Conservation (phyloP, 2,113 vertebrate genomes). For the Arizona elegans region DNA sequence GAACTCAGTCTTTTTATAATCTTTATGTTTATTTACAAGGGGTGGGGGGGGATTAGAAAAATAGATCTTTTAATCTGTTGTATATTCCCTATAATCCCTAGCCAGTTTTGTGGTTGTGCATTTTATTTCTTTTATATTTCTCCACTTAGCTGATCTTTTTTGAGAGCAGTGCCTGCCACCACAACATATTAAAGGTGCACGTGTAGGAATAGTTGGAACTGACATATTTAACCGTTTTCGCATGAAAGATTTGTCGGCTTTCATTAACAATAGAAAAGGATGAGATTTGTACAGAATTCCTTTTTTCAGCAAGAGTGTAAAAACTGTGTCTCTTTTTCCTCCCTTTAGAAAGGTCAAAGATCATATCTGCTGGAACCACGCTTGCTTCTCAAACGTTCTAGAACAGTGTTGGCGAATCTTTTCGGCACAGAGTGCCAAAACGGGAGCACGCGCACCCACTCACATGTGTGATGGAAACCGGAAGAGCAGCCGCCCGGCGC, state of each 20-base stretch:
- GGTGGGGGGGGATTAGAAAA: not conserved
- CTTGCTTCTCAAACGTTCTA: not conserved
- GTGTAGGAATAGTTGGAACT: not conserved
- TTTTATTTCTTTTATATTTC: conserved; percentile 17
- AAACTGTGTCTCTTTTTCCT: not conserved
- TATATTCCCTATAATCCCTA: not conserved
- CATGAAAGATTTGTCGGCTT: not conserved
- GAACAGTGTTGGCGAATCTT: not conserved
- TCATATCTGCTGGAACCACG: not conserved
- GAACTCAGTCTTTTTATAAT: conserved; percentile 46
- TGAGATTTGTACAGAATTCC: not conserved
- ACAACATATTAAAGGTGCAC: too few species aligned
- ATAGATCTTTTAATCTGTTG: conserved; percentile 21
- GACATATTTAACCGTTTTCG: not conserved
- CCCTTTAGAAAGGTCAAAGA: not conserved
- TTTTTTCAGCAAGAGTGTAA: not conserved
- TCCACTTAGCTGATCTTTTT: not conserved
- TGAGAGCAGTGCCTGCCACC: not conserved
- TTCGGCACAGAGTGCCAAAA: too few species aligned
- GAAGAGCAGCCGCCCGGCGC: too few species aligned
- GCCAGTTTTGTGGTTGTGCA: conserved; percentile 15
- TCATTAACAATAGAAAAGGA: not conserved
- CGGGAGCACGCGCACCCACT: too few species aligned
- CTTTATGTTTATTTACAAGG: conserved; percentile 49
- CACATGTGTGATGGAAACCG: too few species aligned